Conservation (phyloP, 2,888 invertebrate species). For the Lysandra bellargus region DNA sequence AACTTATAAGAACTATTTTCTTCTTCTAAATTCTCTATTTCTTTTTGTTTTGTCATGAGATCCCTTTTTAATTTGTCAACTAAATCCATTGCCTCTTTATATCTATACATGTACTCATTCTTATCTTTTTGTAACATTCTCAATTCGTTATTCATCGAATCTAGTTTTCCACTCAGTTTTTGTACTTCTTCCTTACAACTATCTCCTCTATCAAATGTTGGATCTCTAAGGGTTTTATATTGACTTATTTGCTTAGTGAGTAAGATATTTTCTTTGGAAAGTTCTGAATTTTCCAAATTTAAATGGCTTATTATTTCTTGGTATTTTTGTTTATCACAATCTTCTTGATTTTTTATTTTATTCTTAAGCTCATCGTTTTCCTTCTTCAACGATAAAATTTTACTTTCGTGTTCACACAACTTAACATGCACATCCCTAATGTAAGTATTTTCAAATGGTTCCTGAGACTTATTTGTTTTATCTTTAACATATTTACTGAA, state of each 20-base stretch:
- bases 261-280: constrained; percentile 70
- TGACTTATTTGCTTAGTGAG: constrained; percentile 66
- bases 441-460: constrained; percentile 53
- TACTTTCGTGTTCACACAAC: constrained; percentile 75
- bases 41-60: constrained; percentile 65
- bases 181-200: constrained; percentile 54
- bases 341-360: constrained; percentile 49
- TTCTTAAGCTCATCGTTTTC: constrained; percentile 69
- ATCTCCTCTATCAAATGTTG: constrained; percentile 53
- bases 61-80: constrained; percentile 69
- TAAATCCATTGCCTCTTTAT: constrained; percentile 62
- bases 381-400: constrained; percentile 69
- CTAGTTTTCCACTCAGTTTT: constrained; percentile 60
- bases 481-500: constrained; percentile 63
- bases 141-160: constrained; percentile 58
- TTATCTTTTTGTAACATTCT: constrained; percentile 64
- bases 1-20: constrained; percentile 74
- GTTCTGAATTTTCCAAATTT: constrained; percentile 69
- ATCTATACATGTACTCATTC: constrained; percentile 64
- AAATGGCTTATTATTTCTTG: constrained; percentile 70
- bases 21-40: constrained; percentile 68
- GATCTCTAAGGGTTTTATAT: constrained; percentile 55
- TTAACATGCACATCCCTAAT: constrained; percentile 67
- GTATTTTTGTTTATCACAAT: constrained; percentile 61
- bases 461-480: constrained; percentile 47